Base-by-base conservation (phyloP, 2,113 vertebrate genomes). In the Rhabdomys dilectus region DNA sequence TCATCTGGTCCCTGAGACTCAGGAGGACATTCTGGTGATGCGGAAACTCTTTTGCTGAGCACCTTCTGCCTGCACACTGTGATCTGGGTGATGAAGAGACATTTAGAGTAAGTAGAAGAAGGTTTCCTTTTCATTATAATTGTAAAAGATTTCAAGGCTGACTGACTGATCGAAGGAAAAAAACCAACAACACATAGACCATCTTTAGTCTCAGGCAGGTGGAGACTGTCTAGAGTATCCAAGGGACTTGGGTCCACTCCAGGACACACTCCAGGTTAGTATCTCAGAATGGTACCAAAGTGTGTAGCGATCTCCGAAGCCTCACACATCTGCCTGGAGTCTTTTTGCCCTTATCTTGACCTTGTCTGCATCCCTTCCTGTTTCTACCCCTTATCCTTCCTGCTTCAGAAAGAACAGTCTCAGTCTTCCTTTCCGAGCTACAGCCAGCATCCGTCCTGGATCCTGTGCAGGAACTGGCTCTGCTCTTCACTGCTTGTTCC, bases 391-490 rank as follows among this genome's bases (percentile, higher is more conserved):
- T n/a, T 26, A 17, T 45, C 29, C 53, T 81, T 86, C 78, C 11
- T 73, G 42, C 62, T 36, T 31, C 58, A 31, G 34, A 53, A 8
- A 36, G 93, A 60, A 17, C 26, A 4, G 7, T 80, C 60, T 39
- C 29, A 48, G 62, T 75, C 34, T 26, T 93, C 31, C 31, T 84
- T 68, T 80, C 48, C 1, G 29, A 60, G 73, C 8, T 19, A 9
- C 3, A 15, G 0, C 6, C 3, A 45, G 77, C 1, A 0, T 2
- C 1, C 3, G 12, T 45, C 53, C 36, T 77, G 2, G 15, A 16
- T 51, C 36, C 60, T 60, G 70, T 84, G 17, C 34, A 29, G 26
- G 58, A 11, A 16, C 0, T 3, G 26, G 7, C 42, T n/a, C 82
- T 12, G 0, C 58, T 82, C 64, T 70, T 88, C 36, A 22, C 9